These are phyloP conservation scores for Artibeus jamaicensis DNA, from an alignment of 2,797 vertebrate species.

Conservation along the genomic window DNA sequence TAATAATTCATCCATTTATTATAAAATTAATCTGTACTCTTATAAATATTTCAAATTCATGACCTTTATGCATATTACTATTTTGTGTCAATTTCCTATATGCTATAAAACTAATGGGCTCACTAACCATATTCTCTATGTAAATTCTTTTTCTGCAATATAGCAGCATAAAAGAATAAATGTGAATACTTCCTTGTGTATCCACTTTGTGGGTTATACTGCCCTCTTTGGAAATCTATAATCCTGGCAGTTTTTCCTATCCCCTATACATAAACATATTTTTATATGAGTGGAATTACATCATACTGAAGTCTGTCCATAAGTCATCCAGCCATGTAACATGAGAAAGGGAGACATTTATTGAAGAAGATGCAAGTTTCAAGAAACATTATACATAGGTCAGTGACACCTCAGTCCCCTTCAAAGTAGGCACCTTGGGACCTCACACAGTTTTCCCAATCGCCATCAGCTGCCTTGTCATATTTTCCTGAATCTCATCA, in stretches of 20 bases:
- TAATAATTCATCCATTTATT: neutral
- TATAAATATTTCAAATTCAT: neutral
- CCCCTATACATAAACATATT: neutral
- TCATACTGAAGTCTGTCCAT: too few species aligned
- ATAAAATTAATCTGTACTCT: neutral
- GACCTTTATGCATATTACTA: neutral
- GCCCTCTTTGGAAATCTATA: neutral
- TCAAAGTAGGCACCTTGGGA: too few species aligned
- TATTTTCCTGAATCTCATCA: too few species aligned
- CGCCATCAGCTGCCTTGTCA: too few species aligned
- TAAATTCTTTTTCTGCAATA: neutral
- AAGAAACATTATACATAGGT: too few species aligned
- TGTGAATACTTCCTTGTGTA: neutral
- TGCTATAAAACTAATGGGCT: neutral
- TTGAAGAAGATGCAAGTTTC: too few species aligned
- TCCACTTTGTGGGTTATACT: neutral
- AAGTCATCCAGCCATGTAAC: too few species aligned
- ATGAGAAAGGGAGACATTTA: too few species aligned
- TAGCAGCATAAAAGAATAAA: neutral
- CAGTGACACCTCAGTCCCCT: too few species aligned
- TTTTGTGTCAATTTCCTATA: neutral
- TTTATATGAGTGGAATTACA: neutral
- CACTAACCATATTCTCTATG: neutral
- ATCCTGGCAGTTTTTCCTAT: neutral
- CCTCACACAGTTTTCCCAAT: too few species aligned